phyloP scores from a whole-genome alignment of 2,797 vertebrate genomes.

The Salmo trutta region DNA sequence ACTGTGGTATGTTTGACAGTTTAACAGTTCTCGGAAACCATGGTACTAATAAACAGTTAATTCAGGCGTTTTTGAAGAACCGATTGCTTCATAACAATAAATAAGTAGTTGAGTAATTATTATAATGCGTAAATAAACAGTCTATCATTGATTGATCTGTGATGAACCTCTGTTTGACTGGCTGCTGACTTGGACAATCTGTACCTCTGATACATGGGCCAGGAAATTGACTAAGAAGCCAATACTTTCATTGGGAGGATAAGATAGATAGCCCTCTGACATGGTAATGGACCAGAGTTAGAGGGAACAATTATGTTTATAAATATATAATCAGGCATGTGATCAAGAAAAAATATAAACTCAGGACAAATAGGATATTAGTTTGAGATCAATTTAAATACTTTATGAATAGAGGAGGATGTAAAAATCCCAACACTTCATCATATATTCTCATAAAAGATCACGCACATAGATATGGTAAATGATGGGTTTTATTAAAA shows the following conservation, averaged over 20 bases:
- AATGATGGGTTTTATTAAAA: neutral
- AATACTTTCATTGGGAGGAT: neutral
- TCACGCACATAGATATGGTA: no score
- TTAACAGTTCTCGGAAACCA: slow-evolving; percentile 4
- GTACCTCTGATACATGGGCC: neutral
- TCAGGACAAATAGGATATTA: neutral
- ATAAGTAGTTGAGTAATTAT: slow-evolving; percentile 18
- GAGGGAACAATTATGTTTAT: neutral
- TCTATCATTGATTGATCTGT: slow-evolving; percentile 10
- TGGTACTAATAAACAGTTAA: slow-evolving; percentile 20
- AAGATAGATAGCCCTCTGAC: neutral
- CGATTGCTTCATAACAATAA: slow-evolving; percentile 18
- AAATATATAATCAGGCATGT: neutral
- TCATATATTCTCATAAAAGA: neutral
- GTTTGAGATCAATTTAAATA: neutral
- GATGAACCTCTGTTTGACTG: neutral
- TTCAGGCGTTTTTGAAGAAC: slow-evolving; percentile 7
- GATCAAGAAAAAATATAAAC: neutral
- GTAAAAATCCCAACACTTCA: neutral
- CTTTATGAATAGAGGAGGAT: neutral
- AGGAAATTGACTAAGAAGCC: neutral
- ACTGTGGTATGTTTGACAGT: neutral
- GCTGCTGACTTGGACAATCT: neutral
- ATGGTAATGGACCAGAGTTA: neutral
- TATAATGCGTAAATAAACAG: slow-evolving; percentile 16